A percentile compares a stretch with the other conserved stretches of the same genome.
Evolutionary conservation across 2,113 vertebrate genomes (phyloP).

Genomic region (Erpornis zantholeuca): DNA sequence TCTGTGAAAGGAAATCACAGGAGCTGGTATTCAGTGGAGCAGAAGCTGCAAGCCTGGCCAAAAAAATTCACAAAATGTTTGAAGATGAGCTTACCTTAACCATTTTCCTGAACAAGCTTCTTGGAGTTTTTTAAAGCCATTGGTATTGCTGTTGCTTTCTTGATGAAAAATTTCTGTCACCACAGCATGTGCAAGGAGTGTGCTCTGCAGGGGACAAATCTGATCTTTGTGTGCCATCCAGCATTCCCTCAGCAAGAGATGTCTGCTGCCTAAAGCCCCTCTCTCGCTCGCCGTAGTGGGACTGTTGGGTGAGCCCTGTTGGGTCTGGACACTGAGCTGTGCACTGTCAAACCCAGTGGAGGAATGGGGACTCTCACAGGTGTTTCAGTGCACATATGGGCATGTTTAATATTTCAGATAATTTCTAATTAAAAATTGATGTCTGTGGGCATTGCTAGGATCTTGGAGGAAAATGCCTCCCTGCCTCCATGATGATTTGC

Average conservation of each 20-base stretch:
- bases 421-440: constrained; percentile 58
- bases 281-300: accelerated
- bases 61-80: background rate
- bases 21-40: background rate
- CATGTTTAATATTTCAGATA: background rate
- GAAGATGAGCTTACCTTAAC: background rate
- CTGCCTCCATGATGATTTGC: constrained; percentile 17
- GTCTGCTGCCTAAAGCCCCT: background rate
- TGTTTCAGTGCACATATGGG: background rate
- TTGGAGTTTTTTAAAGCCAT: background rate
- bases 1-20: background rate
- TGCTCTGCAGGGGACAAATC: background rate
- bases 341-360: background rate
- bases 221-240: background rate
- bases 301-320: background rate
- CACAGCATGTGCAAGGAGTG: background rate
- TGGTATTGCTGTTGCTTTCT: background rate
- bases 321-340: background rate
- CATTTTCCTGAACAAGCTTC: background rate
- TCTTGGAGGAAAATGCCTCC: background rate
- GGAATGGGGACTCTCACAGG: background rate
- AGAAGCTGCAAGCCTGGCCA: background rate
- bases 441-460: constrained; percentile 27
- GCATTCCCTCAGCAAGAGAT: accelerated
- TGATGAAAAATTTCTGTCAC: background rate